Conservation (phyloP, 1,140 invertebrate genomes). For the Drosophila nasuta region DNA sequence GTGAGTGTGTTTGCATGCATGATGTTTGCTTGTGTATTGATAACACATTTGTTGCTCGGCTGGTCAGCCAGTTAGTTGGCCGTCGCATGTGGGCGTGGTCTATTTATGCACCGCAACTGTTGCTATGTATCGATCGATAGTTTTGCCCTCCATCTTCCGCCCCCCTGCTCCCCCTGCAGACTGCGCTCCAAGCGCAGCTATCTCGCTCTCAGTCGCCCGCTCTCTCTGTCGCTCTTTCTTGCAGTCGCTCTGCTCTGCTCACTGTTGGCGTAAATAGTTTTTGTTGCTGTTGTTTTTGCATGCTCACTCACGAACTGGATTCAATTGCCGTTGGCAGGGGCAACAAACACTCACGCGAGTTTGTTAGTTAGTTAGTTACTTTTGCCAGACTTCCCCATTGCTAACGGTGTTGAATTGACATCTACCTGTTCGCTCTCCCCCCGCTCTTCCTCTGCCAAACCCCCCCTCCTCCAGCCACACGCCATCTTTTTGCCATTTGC, state of each 20-base stretch:
- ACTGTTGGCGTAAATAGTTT: constrained; percentile 24
- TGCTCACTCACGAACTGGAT: constrained; percentile 43
- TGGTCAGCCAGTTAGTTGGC: constrained; percentile 41
- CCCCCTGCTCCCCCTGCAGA: constrained; percentile 3
- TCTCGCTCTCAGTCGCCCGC: background rate
- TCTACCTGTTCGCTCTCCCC: constrained; percentile 15
- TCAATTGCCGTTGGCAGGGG: constrained; percentile 52
- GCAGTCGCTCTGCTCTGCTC: background rate
- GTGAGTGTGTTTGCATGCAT: background rate
- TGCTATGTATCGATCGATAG: constrained; percentile 59
- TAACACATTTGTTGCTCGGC: constrained; percentile 52
- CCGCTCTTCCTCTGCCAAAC: background rate
- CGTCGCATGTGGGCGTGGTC: constrained; percentile 67
- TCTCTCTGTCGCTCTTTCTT: background rate
- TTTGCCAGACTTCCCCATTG: constrained; percentile 39
- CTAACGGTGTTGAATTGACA: constrained; percentile 52
- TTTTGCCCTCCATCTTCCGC: background rate
- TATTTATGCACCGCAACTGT: constrained; percentile 56
- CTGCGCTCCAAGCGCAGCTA: background rate
- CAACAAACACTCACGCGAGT: constrained; percentile 42
- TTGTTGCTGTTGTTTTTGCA: constrained; percentile 27
- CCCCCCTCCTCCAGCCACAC: constrained; percentile 17
- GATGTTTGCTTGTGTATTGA: constrained; percentile 12
- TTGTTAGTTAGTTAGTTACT: constrained; percentile 42
- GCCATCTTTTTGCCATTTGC: constrained; percentile 59